Conservation (phyloP, 2,888 invertebrate genomes). For the Carabus problematicus region DNA sequence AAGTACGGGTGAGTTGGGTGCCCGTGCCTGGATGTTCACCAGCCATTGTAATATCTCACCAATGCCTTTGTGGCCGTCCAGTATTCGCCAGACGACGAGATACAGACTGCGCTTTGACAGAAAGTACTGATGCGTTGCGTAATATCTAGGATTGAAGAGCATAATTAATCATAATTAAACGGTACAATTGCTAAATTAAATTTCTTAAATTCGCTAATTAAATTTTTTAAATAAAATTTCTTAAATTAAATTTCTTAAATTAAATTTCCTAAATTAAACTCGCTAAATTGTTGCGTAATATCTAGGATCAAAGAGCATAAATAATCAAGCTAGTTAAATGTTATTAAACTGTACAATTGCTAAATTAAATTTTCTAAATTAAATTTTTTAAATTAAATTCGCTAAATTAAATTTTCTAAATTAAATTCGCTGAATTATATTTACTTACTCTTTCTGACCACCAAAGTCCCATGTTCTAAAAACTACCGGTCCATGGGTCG, state of each 20-base stretch:
- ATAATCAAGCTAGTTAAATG: conserved; percentile 12
- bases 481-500: conserved; percentile 81
- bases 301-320: conserved; percentile 54
- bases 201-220: too few relatives aligned
- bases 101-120: conserved; percentile 93
- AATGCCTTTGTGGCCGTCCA: conserved; percentile 89
- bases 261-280: too few relatives aligned
- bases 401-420: too few relatives aligned
- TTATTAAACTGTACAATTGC: neutral
- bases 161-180: conserved; percentile 19
- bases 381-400: too few relatives aligned
- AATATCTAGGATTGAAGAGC: conserved; percentile 68
- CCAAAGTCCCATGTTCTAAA: conserved; percentile 99
- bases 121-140: conserved; percentile 98
- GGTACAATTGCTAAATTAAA: conserved; percentile 4
- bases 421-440: too few relatives aligned
- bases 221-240: too few relatives aligned
- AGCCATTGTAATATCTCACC: conserved; percentile 94
- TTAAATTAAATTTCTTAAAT: too few relatives aligned
- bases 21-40: conserved; percentile 88
- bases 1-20: conserved; percentile 95
- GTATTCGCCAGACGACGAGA: conserved; percentile 93
- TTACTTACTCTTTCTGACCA: conserved; percentile 86
- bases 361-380: too few relatives aligned
- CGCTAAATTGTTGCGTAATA: conserved; percentile 87